A percentile compares a stretch with the other conserved stretches of the same genome.
Conservation (phyloP, 2,888 invertebrate genomes). For the Athetis lepigone region DNA sequence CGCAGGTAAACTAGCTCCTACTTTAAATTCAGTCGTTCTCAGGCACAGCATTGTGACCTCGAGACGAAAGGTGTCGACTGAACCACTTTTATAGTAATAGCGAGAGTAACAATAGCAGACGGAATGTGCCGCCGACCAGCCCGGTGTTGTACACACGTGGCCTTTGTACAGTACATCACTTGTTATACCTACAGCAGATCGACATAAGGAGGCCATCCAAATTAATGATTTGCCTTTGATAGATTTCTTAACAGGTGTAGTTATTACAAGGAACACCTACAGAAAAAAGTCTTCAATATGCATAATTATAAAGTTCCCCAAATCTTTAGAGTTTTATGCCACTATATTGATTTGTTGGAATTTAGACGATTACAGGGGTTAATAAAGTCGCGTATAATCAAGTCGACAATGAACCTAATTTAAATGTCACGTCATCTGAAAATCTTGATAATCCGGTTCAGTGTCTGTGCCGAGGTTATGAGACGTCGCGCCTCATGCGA, state of each 20-base stretch:
- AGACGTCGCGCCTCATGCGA: slow-evolving; percentile 20
- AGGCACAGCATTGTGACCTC: slow-evolving; percentile 3
- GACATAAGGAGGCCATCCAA: too few species aligned
- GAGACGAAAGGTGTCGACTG: background rate
- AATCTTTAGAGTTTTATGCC: background rate
- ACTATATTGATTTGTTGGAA: background rate
- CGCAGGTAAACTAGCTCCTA: slow-evolving; percentile 24
- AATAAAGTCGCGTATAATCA: background rate
- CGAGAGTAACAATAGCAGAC: slow-evolving; percentile 22
- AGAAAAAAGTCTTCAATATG: background rate
- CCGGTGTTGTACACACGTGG: background rate
- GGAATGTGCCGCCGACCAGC: slow-evolving; percentile 14
- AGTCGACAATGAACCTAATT: background rate
- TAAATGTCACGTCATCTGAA: background rate
- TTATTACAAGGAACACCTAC: background rate
- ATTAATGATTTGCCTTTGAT: slow-evolving; percentile 3
- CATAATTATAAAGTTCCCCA: background rate
- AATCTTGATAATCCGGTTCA: slow-evolving; percentile 1
- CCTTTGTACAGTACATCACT: slow-evolving; percentile 15
- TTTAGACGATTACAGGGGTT: background rate
- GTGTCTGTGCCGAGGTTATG: slow-evolving; percentile 25
- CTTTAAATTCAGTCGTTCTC: slow-evolving; percentile 43
- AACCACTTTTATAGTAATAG: slow-evolving; percentile 30
- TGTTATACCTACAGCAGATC: background rate
- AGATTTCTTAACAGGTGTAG: slow-evolving; percentile 18